Percentiles rank a stretch among this genome's conserved stretches.
phyloP scores from a whole-genome alignment of 64 coral and sea anemone species.

The Pocillopora verrucosa region DNA sequence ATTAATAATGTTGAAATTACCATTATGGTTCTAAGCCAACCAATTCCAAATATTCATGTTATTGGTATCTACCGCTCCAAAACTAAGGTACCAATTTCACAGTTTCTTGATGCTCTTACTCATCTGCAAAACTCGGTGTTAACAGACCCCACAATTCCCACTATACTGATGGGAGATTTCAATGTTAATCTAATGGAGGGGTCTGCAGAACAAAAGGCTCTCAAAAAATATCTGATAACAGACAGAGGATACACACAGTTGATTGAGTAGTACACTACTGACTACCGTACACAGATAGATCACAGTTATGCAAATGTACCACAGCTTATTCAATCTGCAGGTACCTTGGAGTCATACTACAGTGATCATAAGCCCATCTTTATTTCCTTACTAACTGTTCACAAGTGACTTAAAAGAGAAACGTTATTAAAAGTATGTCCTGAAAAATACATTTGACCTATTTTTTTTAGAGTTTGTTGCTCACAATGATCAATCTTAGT shows the following conservation, averaged over 20 bases:
- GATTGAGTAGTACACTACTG: not conserved
- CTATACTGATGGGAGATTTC: not conserved
- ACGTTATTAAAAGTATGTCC: not conserved
- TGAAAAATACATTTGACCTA: not conserved
- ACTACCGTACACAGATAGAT: not conserved
- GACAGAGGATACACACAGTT: not conserved
- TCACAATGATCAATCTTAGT: not conserved
- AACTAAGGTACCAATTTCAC: not conserved
- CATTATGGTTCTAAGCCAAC: not conserved
- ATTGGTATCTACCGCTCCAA: not conserved
- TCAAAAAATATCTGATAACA: not conserved
- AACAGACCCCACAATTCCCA: not conserved
- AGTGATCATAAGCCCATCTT: not conserved
- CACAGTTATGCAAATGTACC: not conserved
- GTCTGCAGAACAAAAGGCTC: not conserved
- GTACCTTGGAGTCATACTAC: not conserved
- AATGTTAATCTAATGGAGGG: not conserved
- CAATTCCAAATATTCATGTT: not conserved
- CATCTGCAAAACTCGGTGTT: not conserved
- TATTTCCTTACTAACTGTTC: not conserved
- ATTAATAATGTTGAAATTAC: not conserved
- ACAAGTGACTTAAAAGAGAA: not conserved
- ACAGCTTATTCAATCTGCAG: not conserved
- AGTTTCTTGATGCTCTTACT: not conserved
- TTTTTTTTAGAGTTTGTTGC: not conserved